Percentiles rank a stretch among this genome's conserved stretches.
These are phyloP conservation scores for Blera fallax DNA, from an alignment of 2,888 invertebrate genomes.

Conservation along the genomic window DNA sequence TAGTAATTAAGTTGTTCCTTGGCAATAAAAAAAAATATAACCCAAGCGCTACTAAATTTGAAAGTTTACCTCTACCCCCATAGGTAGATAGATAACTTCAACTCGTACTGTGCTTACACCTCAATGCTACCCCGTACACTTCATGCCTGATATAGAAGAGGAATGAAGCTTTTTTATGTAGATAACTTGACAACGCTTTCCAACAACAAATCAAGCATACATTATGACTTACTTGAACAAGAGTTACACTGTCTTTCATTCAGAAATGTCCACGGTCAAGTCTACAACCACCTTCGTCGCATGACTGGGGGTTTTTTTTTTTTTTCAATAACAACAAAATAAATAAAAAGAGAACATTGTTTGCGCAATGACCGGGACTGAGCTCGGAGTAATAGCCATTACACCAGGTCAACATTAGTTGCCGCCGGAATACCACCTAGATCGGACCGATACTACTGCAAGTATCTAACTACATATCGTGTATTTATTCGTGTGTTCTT, in stretches of 20 bases:
- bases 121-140: slow-evolving; percentile 4
- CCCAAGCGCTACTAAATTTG: slow-evolving; percentile 4
- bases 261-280: slow-evolving; percentile 72
- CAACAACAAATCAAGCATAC: slow-evolving; percentile 50
- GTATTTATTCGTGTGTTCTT: neutral
- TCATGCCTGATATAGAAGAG: slow-evolving; percentile 12
- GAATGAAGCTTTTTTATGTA: slow-evolving; percentile 38
- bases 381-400: slow-evolving; percentile 59
- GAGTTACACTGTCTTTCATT: slow-evolving; percentile 66
- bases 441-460: slow-evolving; percentile 40
- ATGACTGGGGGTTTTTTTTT: slow-evolving; percentile 45
- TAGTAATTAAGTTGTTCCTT: slow-evolving; percentile 38
- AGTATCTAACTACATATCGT: slow-evolving; percentile 13
- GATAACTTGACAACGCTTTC: slow-evolving; percentile 58
- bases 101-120: slow-evolving; percentile 36
- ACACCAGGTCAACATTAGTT: slow-evolving; percentile 70
- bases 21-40: slow-evolving; percentile 22
- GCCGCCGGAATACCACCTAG: slow-evolving; percentile 61
- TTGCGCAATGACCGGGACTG: slow-evolving; percentile 67
- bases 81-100: slow-evolving; percentile 30
- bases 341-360: slow-evolving; percentile 49
- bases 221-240: slow-evolving; percentile 42
- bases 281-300: slow-evolving; percentile 61
- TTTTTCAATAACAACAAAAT: slow-evolving; percentile 9
- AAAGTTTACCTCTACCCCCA: neutral